These are phyloP conservation scores for Ondatra zibethicus DNA, from an alignment of 2,113 vertebrate species.

Conservation along the genomic window DNA sequence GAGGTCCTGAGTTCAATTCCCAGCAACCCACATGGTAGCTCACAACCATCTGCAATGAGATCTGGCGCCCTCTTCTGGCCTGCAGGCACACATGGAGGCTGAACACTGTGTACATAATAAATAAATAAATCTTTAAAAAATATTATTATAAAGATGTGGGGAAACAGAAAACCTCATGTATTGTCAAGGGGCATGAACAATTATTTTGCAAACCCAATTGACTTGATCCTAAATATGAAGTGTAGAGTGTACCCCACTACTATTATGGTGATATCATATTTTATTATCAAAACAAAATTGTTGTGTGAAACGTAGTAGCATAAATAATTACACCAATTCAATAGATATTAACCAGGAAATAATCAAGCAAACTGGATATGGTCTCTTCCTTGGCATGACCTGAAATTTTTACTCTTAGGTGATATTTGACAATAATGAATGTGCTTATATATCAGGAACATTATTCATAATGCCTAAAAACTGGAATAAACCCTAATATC, in stretches of 20 bases:
- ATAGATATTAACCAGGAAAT: neutral
- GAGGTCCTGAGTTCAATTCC: too few species aligned
- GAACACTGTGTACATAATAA: too few species aligned
- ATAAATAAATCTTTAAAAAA: conserved; percentile 2
- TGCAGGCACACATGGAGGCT: too few species aligned
- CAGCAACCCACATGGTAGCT: too few species aligned
- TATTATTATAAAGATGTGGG: neutral
- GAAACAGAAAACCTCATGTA: neutral
- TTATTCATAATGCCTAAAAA: neutral
- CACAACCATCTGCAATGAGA: too few species aligned
- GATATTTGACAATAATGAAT: conserved; percentile 8
- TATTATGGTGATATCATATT: neutral
- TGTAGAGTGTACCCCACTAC: neutral
- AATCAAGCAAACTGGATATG: neutral
- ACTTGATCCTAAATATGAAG: conserved; percentile 34
- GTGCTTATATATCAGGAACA: neutral
- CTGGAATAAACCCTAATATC: neutral
- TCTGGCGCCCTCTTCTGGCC: too few species aligned
- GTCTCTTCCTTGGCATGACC: neutral
- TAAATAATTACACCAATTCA: conserved; percentile 27
- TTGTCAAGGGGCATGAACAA: neutral
- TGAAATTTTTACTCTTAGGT: neutral
- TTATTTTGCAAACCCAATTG: neutral
- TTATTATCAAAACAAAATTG: conserved; percentile 32
- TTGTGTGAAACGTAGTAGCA: neutral